Base-by-base conservation (phyloP, 1,140 invertebrate genomes). In the Asbolus verrucosus region DNA sequence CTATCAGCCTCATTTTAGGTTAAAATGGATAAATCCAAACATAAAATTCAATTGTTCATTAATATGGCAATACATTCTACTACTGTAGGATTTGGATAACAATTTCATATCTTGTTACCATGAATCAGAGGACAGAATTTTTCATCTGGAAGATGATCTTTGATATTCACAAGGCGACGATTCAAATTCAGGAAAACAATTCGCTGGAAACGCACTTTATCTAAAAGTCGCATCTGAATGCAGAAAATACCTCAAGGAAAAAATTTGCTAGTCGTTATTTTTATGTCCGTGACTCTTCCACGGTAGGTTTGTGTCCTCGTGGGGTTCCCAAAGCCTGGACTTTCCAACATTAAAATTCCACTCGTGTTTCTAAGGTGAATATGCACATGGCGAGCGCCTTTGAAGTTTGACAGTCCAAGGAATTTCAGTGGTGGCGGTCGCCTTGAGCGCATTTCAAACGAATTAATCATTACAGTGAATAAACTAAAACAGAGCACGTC, bases 321-420 rank as follows among this genome's bases (percentile, higher is more conserved):
- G 30, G 59, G 30, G 59, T 62, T 39, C 59, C 36, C 31, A n/a
- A 5, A n/a, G 6, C 50, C 19, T 59, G 19, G 30, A 36, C 30
- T 36, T 36, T 62, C 36, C n/a, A 2, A 33, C 59, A 62, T 62
- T 62, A 36, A 62, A 62, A 62, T 62, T 62, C 59, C 59, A 31
- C 31, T 62, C 59, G 27, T 39, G 36, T 62, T 62, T 62, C 59
- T 19, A 19, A 62, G 59, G 59, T 62, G 59, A 62, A 62, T 62
- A 62, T 62, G 59, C 36, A 62, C 59, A 62, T 24, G 50, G 50
- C 13, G 39, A 43, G 15, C 46, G 46, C 8, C 59, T 62, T 62
- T 62, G 59, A 62, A 62, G 59, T 62, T 36, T 31, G 59, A 16
- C 59, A 62, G 59, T 62, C 59, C 59, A 62, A 62, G 59, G 59